A percentile compares a stretch with the other conserved stretches of the same genome.
These are phyloP conservation scores for Strigamia maritima DNA, from an alignment of 2,888 invertebrate genomes.

Conservation along the genomic window DNA sequence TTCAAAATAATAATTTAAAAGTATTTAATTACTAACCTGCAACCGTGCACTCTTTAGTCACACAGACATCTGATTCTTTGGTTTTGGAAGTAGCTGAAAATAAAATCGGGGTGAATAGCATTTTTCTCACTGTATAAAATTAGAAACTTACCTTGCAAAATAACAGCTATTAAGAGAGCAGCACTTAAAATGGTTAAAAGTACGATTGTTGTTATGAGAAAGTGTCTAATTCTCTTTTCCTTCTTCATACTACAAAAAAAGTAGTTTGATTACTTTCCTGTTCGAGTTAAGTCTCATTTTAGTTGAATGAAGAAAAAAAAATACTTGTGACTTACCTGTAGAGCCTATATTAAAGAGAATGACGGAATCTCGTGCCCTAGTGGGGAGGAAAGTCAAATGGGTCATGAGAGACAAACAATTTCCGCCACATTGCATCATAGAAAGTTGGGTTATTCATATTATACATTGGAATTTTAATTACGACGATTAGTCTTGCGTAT, in stretches of 20 bases:
- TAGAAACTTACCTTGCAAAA: not conserved
- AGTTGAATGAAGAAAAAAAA: not conserved
- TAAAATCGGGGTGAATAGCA: not conserved
- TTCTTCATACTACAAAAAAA: too few species aligned
- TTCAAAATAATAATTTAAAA: too few species aligned
- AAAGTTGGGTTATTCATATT: not conserved
- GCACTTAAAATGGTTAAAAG: not conserved
- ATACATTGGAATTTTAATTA: not conserved
- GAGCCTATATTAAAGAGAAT: not conserved
- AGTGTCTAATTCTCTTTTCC: not conserved
- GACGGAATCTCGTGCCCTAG: not conserved
- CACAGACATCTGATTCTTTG: not conserved
- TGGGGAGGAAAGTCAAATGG: not conserved
- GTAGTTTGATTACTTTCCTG: not conserved
- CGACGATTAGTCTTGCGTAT: not conserved
- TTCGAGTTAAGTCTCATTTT: not conserved
- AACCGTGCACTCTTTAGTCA: not conserved
- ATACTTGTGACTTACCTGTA: not conserved
- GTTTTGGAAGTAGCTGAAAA: not conserved
- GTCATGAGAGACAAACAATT: constrained; percentile 17
- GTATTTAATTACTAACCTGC: not conserved
- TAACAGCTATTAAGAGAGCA: not conserved
- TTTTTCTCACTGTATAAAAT: not conserved
- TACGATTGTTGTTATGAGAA: not conserved
- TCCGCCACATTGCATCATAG: not conserved